A percentile compares a stretch with the other conserved stretches of the same genome.
Conservation (phyloP, 2,797 vertebrate species). For the Peromyscus nudipes region DNA sequence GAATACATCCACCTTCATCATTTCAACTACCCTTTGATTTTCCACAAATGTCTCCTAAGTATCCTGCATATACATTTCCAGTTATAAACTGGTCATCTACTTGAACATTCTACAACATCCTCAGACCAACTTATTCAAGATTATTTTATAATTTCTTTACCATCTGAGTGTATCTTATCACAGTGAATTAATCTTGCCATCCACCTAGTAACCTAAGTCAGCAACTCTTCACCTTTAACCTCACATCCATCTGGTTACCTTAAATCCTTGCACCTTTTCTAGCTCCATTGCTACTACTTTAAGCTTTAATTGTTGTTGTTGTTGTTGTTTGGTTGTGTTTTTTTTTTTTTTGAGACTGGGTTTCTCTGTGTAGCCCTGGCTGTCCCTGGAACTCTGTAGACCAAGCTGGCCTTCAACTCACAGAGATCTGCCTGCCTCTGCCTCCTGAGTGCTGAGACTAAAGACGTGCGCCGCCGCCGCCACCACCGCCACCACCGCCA, state of each 20-base stretch:
- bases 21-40: slow-evolving; percentile 37
- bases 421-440: neutral
- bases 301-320: neutral
- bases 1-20: slow-evolving; percentile 42
- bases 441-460: neutral
- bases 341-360: neutral
- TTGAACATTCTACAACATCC: slow-evolving; percentile 36
- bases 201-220: slow-evolving; percentile 41
- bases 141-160: slow-evolving; percentile 51
- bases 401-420: neutral
- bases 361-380: neutral
- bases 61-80: slow-evolving; percentile 51
- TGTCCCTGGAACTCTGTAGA: neutral
- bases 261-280: slow-evolving; percentile 50
- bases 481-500: too few species aligned
- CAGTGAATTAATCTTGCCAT: neutral
- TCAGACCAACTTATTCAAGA: slow-evolving; percentile 43
- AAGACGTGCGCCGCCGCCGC: neutral
- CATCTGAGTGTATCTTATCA: slow-evolving; percentile 20
- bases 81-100: neutral
- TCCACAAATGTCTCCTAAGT: slow-evolving; percentile 42
- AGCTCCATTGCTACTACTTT: neutral
- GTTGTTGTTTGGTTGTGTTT: too few species aligned
- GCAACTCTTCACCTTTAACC: slow-evolving; percentile 21
- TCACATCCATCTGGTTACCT: slow-evolving; percentile 15